These are phyloP conservation scores for Drosophila phalerata DNA, from an alignment of 2,888 invertebrate genomes.

Conservation along the genomic window DNA sequence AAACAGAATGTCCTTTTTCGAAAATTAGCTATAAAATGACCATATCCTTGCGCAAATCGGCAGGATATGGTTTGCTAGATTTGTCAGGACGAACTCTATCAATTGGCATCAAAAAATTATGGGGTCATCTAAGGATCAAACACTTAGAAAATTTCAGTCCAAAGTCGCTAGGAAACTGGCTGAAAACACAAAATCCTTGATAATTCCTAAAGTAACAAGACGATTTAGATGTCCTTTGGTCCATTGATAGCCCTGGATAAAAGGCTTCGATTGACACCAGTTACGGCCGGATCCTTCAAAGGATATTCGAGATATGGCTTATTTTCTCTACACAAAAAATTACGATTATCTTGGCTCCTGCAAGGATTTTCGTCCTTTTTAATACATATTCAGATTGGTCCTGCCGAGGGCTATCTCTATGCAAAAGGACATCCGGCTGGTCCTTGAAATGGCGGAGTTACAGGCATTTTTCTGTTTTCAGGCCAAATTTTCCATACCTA, in stretches of 20 bases:
- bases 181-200: no score
- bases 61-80: no score
- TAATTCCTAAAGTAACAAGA: not conserved
- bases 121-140: not conserved
- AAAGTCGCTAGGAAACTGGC: no score
- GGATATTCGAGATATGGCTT: not conserved
- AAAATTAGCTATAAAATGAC: not conserved
- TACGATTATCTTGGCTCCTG: not conserved
- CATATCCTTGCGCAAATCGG: not conserved
- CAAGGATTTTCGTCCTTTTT: constrained; percentile 6
- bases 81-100: not conserved
- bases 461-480: not conserved
- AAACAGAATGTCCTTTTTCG: not conserved
- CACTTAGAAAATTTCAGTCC: not conserved
- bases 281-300: not conserved
- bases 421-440: not conserved
- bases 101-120: not conserved
- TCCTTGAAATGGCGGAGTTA: not conserved
- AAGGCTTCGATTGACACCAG: not conserved
- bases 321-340: not conserved
- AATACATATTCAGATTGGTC: not conserved
- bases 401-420: not conserved
- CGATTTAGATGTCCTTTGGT: not conserved
- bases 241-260: not conserved
- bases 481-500: not conserved